Percentiles rank a stretch among this genome's conserved stretches.
Conservation (phyloP, 2,797 vertebrate species). For the Knipowitschia caucasica region DNA sequence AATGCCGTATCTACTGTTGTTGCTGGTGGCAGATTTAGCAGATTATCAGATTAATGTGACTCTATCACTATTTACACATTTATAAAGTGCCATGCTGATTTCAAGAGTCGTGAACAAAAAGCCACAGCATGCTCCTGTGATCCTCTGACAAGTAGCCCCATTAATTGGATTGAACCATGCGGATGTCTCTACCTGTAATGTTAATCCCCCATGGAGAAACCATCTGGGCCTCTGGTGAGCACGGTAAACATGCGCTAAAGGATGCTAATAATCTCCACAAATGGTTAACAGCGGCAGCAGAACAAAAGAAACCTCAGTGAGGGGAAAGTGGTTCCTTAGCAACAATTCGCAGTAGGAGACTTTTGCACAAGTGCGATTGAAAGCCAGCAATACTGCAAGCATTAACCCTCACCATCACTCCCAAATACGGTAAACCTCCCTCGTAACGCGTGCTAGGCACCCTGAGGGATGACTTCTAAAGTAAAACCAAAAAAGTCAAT, state of each 20-base stretch:
- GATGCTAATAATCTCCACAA: conserved; percentile 52
- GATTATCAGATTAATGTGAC: conserved; percentile 36
- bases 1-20: conserved; percentile 45
- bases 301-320: conserved; percentile 18
- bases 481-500: conserved; percentile 18
- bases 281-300: conserved; percentile 29
- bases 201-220: conserved; percentile 49
- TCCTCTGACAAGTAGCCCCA: conserved; percentile 17
- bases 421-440: conserved; percentile 13
- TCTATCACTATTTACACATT: conserved; percentile 17
- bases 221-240: conserved; percentile 54
- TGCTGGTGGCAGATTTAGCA: conserved; percentile 25
- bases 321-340: conserved; percentile 56
- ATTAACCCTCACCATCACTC: conserved; percentile 29
- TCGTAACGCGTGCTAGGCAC: conserved; percentile 24
- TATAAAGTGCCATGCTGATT: conserved; percentile 21
- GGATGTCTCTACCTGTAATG: conserved; percentile 44
- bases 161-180: conserved; percentile 60
- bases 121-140: conserved; percentile 2
- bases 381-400: conserved; percentile 41
- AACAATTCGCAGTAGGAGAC: conserved; percentile 44
- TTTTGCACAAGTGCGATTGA: conserved; percentile 22
- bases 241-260: conserved; percentile 60
- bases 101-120: conserved; percentile 31
- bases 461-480: conserved; percentile 20